Evolutionary conservation across 2,797 vertebrate genomes (phyloP), one percentile per base, ranked within the genome.

Genomic region (Sparus aurata): DNA sequence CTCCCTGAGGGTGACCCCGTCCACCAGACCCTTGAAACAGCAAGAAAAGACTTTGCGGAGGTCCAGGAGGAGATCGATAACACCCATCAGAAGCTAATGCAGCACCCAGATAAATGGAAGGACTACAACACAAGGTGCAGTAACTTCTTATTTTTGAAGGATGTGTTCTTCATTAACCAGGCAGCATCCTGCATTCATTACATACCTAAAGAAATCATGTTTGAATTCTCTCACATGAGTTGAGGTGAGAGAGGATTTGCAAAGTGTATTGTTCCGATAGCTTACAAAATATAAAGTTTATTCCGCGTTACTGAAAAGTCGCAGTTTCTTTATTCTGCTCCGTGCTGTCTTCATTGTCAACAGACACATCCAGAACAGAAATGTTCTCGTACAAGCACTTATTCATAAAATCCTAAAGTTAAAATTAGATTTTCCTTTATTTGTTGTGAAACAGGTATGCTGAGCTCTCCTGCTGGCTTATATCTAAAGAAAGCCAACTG

Each of bases 81-180:
- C 88, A 97, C 95, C 1, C 96, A 96, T 5, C 53, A 77, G 85
- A 96, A 96, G 86, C 93, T 99, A 3, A 85, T 96, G 92, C 96
- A 96, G 77, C 93, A 96, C 83, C 97, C 93, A 0, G 97, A 98
- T 81, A 98, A 97, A 89, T 99, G 98, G 98, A 96, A 96, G 83
- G 95, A 96, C 71, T 99, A 97, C 71, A 91, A 87, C 12, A 84
- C 92, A 84, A 98, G 98, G 98, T 99, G 80, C 8, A 6, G 1
- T 25, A n/a, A 53, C 7, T 13, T 7, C 18, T 47, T 68, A 18
- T 72, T 70, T 46, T 62, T 43, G 16, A 11, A 62, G 11, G 17
- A 63, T 67, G 52, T 66, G 53, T 23, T 75, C n/a, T 60, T 53
- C 18, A 12, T 66, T 57, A 4, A 45, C 59, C 11, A 50, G 2